A percentile compares a stretch with the other conserved stretches of the same genome.
Evolutionary conservation across 2,888 invertebrate genomes (phyloP).

Genomic region (Protonemura montana): DNA sequence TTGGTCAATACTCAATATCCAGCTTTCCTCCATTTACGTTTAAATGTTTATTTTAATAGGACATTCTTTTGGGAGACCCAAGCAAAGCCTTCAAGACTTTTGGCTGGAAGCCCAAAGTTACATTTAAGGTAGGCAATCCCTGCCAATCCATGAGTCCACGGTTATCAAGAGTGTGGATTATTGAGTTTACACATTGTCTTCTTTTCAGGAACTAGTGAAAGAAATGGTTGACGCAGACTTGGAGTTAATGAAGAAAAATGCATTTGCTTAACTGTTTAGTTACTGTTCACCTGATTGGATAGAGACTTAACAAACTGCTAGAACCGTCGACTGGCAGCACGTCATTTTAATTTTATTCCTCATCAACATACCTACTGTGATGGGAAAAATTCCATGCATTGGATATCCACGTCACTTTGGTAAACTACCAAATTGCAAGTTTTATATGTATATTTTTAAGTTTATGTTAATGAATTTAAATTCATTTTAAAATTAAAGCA

Average conservation of each 20-base stretch:
- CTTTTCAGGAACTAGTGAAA: conserved; percentile 75
- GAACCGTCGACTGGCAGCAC: too few relatives aligned
- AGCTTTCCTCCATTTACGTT: background rate
- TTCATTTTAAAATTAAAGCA: background rate
- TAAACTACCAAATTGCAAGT: background rate
- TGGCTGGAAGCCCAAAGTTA: conserved; percentile 87
- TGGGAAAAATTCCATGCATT: too few relatives aligned
- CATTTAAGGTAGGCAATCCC: conserved; percentile 75
- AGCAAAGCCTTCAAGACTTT: conserved; percentile 86
- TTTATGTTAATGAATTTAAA: background rate
- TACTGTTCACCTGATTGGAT: background rate
- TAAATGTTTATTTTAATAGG: conserved; percentile 62
- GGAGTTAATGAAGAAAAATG: conserved; percentile 88
- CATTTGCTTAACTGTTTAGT: conserved; percentile 70
- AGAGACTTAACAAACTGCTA: too few relatives aligned
- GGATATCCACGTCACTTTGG: too few relatives aligned
- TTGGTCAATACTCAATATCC: background rate
- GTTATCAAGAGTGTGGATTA: too few relatives aligned
- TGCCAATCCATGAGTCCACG: too few relatives aligned
- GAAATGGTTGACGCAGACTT: conserved; percentile 96
- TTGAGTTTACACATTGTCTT: conserved; percentile 21
- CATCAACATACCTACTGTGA: too few relatives aligned
- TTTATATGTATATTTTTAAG: background rate
- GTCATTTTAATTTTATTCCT: too few relatives aligned
- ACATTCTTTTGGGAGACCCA: conserved; percentile 91